Conservation (phyloP, 2,797 vertebrate species). For the Ctenochaetus hawaiiensis region DNA sequence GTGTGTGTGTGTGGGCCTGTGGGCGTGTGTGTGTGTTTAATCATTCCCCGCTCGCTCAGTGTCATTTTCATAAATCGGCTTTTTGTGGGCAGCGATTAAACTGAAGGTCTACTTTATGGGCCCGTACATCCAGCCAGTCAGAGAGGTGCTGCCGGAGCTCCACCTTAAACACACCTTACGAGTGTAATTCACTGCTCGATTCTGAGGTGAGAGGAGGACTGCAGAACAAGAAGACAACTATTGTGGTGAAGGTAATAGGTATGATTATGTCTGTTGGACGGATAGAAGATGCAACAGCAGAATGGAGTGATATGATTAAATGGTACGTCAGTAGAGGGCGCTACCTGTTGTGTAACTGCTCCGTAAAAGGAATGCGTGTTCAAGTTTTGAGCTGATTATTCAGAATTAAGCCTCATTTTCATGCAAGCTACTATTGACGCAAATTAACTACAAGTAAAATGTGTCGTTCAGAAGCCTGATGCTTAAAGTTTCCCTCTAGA, state of each 20-base stretch:
- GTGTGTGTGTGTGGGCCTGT: neutral
- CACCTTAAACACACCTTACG: conserved; percentile 31
- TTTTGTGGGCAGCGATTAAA: conserved; percentile 73
- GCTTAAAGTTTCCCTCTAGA: too few species aligned
- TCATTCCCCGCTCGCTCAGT: conserved; percentile 36
- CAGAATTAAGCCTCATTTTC: conserved; percentile 20
- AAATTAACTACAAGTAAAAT: conserved; percentile 26
- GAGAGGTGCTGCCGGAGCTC: conserved; percentile 36
- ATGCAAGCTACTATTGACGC: conserved; percentile 32
- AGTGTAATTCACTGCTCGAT: conserved; percentile 48
- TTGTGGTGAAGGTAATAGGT: conserved; percentile 26
- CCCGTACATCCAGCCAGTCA: conserved; percentile 55
- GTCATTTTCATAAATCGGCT: conserved; percentile 78
- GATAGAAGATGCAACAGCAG: neutral
- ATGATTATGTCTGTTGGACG: conserved; percentile 20
- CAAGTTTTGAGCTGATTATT: conserved; percentile 7
- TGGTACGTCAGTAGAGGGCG: conserved; percentile 63
- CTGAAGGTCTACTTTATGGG: conserved; percentile 69
- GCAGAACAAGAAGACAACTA: conserved; percentile 23
- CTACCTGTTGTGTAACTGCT: conserved; percentile 61
- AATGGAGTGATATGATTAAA: neutral
- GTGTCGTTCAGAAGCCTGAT: too few species aligned
- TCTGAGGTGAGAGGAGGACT: conserved; percentile 28
- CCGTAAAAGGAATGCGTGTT: conserved; percentile 3
- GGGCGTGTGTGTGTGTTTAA: conserved; percentile 27